These are phyloP conservation scores for Lycocerus yunnanus DNA, from an alignment of 2,888 invertebrate species.

Conservation along the genomic window DNA sequence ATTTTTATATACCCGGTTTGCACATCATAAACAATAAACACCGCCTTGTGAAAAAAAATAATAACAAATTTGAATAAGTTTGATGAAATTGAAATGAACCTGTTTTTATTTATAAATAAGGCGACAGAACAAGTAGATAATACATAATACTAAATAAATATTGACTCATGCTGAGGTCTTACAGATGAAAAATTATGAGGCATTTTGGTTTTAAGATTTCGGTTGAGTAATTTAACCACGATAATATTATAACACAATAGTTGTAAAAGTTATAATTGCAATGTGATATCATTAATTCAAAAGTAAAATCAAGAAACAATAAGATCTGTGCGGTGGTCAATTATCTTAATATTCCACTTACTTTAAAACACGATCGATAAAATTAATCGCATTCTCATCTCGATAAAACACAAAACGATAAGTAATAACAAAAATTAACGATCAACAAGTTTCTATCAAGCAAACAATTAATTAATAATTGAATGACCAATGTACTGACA, in stretches of 20 bases:
- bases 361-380: neutral
- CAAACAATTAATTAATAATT: neutral
- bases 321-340: neutral
- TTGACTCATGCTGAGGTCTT: neutral
- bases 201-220: neutral
- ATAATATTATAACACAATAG: neutral
- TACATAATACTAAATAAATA: neutral
- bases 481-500: neutral
- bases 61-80: neutral
- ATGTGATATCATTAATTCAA: neutral
- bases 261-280: neutral
- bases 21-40: neutral
- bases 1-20: neutral
- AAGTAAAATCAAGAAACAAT: neutral
- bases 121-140: neutral
- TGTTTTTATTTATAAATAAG: neutral
- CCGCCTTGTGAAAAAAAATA: neutral
- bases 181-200: neutral
- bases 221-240: neutral
- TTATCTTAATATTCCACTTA: neutral
- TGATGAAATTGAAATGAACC: neutral
- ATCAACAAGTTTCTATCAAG: neutral
- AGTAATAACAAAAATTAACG: neutral
- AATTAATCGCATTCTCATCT: neutral
- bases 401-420: neutral